Evolutionary conservation across 2,113 vertebrate genomes (phyloP).

Genomic region (Macquaria ambigua): DNA sequence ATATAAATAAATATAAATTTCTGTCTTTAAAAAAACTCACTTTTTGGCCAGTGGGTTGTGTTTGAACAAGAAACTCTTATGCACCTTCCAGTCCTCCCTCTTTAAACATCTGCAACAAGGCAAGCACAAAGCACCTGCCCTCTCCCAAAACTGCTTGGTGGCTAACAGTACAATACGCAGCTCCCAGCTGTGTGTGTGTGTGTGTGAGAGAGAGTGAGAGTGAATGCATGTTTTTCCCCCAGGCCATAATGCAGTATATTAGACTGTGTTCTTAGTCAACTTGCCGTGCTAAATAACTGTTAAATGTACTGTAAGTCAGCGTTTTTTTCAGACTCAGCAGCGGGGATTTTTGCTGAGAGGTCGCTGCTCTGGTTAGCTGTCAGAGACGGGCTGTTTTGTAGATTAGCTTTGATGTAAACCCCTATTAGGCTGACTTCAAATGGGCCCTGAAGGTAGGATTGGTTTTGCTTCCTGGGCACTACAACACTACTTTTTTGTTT

Average conservation of each 20-base stretch:
- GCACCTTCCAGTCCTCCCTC: background rate
- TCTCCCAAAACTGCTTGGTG: background rate
- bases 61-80: background rate
- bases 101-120: background rate
- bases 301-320: constrained; percentile 58
- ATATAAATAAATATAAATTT: background rate
- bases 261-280: constrained; percentile 46
- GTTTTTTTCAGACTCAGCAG: constrained; percentile 51
- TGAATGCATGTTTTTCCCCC: background rate
- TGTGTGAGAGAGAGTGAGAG: too few species aligned
- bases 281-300: constrained; percentile 50
- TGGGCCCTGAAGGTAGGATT: background rate
- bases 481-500: background rate
- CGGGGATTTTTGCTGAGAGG: constrained; percentile 42
- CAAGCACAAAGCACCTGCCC: background rate
- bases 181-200: constrained; percentile 10
- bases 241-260: constrained; percentile 50
- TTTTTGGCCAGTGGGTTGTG: background rate
- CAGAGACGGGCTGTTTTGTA: constrained; percentile 29
- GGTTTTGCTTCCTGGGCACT: background rate
- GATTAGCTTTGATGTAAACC: constrained; percentile 57
- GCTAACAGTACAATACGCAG: background rate
- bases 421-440: constrained; percentile 24
- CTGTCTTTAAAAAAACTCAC: background rate
- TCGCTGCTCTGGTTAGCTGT: constrained; percentile 35